phyloP scores from a whole-genome alignment of 2,888 invertebrate species.

The Catonia carolina region DNA sequence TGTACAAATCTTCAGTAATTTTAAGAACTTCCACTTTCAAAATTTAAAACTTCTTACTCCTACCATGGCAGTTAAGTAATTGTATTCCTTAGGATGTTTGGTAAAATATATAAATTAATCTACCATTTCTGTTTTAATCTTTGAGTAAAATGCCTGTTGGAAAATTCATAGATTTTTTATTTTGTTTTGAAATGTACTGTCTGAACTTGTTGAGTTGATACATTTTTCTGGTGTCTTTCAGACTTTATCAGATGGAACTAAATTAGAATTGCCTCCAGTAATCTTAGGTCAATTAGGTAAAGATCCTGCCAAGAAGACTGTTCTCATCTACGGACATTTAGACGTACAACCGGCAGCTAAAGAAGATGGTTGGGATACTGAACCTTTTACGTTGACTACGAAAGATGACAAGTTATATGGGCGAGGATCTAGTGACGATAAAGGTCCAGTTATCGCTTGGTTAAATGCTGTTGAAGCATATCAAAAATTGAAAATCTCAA shows the following conservation, averaged over 20 bases:
- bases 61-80: no score
- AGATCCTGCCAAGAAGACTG: slow-evolving; percentile 82
- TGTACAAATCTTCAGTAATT: no score
- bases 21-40: no score
- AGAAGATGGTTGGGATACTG: slow-evolving; percentile 92
- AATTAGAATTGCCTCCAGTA: slow-evolving; percentile 77
- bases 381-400: slow-evolving; percentile 87
- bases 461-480: slow-evolving; percentile 87
- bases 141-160: no score
- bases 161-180: no score
- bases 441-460: slow-evolving; percentile 93
- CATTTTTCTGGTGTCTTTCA: no score
- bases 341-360: slow-evolving; percentile 95
- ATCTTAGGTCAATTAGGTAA: slow-evolving; percentile 71
- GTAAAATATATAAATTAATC: no score
- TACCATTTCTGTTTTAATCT: no score
- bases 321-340: slow-evolving; percentile 92
- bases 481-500: slow-evolving; percentile 59
- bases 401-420: slow-evolving; percentile 84
- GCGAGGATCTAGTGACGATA: slow-evolving; percentile 89
- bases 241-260: slow-evolving; percentile 59
- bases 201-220: no score
- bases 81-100: no score
- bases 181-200: no score
- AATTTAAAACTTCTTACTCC: no score